Conservation (phyloP, 1,140 invertebrate genomes). For the Glossosoma conforme region DNA sequence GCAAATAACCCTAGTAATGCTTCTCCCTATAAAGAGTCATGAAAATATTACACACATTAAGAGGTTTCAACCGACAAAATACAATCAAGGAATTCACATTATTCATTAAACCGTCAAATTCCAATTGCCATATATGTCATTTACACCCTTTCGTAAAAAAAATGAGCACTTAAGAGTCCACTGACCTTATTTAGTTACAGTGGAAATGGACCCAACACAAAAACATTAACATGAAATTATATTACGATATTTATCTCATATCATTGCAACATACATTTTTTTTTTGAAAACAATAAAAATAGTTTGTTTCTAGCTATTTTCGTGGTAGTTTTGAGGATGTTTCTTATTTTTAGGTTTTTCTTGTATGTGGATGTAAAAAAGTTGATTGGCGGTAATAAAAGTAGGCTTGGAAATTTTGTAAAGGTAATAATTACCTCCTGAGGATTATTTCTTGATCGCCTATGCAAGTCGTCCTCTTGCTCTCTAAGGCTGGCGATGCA, state of each 20-base stretch:
- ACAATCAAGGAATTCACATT: neutral
- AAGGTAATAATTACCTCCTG: conserved; percentile 39
- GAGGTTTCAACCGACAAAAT: neutral
- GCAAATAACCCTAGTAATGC: conserved; percentile 66
- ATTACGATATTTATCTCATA: no score
- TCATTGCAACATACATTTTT: no score
- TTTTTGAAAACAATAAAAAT: no score
- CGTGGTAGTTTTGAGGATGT: no score
- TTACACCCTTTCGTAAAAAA: neutral
- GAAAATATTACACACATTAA: conserved; percentile 9
- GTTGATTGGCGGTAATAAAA: no score
- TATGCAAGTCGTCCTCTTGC: conserved; percentile 86
- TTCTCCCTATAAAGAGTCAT: conserved; percentile 44
- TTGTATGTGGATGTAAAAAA: no score
- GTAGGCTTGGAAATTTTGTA: neutral
- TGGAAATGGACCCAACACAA: no score
- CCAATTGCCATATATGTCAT: neutral
- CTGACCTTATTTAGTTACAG: no score
- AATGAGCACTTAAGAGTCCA: neutral
- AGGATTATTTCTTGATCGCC: conserved; percentile 60
- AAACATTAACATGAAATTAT: no score
- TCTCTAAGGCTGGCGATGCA: conserved; percentile 80
- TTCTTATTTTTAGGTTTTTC: no score
- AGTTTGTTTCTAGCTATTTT: no score
- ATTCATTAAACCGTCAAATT: neutral